Evolutionary conservation across 1,140 invertebrate genomes (phyloP).

Genomic region (Drosophila tani): DNA sequence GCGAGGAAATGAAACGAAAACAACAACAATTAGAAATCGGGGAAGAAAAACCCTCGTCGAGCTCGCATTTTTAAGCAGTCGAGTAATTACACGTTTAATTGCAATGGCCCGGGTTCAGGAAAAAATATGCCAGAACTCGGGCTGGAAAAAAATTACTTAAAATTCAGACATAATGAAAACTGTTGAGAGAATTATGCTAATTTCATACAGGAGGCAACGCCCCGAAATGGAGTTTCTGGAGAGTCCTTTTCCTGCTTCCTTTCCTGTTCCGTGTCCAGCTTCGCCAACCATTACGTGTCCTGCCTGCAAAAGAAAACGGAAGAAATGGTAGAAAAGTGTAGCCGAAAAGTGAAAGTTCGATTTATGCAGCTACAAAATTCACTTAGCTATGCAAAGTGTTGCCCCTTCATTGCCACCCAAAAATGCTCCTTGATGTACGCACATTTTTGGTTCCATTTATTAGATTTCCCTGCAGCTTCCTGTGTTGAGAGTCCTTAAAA

Average conservation of each 20-base stretch:
- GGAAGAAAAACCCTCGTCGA: constrained; percentile 43
- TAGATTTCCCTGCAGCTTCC: constrained; percentile 80
- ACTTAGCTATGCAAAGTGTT: constrained; percentile 62
- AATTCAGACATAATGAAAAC: constrained; percentile 82
- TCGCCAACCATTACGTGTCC: constrained; percentile 64
- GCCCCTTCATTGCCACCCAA: constrained; percentile 13
- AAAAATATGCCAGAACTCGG: constrained; percentile 54
- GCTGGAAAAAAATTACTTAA: constrained; percentile 69
- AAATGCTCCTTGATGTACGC: constrained; percentile 67
- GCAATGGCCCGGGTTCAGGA: constrained; percentile 49
- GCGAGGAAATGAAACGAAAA: constrained; percentile 57
- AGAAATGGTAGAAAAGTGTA: constrained; percentile 26
- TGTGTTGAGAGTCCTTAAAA: constrained; percentile 11
- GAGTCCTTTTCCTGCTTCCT: constrained; percentile 14
- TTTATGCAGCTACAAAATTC: constrained; percentile 71
- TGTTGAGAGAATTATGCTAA: constrained; percentile 82
- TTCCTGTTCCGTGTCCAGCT: constrained; percentile 52
- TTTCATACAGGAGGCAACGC: constrained; percentile 63
- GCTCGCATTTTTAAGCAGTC: constrained; percentile 71
- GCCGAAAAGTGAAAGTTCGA: constrained; percentile 69
- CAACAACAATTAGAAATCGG: constrained; percentile 61
- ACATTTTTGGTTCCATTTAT: constrained; percentile 84
- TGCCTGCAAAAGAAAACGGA: constrained; percentile 34
- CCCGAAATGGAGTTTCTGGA: constrained; percentile 31
- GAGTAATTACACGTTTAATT: constrained; percentile 85